Evolutionary conservation across 2,797 vertebrate genomes (phyloP), one percentile per base, ranked within the genome.

Genomic region (Onychomys arenicola): DNA sequence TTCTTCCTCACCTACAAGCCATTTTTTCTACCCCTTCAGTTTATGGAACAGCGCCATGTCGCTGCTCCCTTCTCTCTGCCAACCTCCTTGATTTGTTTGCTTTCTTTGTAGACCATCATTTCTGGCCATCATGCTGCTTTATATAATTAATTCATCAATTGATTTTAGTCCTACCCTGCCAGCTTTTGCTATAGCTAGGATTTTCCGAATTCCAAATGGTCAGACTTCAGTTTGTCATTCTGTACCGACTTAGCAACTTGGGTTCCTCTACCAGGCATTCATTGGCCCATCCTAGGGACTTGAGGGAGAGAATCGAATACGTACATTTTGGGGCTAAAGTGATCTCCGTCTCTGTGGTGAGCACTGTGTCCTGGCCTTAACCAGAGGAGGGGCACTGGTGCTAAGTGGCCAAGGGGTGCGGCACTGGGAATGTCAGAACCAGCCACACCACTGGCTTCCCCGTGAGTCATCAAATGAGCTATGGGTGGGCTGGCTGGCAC

Each of bases 381-480:
- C 90, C 59, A 55, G 71, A 88, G 61, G 40, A 81, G 27, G 32
- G 90, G 17, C 55, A 69, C 67, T 92, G 69, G 8, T 71, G 43
- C 85, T 65, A 63, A 59, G 43, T 63, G 27, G 23, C 59, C 6
- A 43, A 65, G 43, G 34, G 49, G 27, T 27, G 0, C 27, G 21
- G 16, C 80, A 2, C 2, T 89, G 43, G 89, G 43, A 40, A 76
- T 37, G 14, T 80, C 63, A 63, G 80, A 80, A 29, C 49, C 92
- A 61, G 43, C 85, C 91, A 84, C 34, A 78, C 37, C 55, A 0
- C 59, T 87, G 93, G 92, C 93, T 97, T 97, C 90, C 90, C 94
- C 80, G 3, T 89, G 94, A 95, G 90, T 96, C 97, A 92, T 90
- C 96, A 65, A 25, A n/a, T 27, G 25, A 80, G 83, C 34, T 1